These are phyloP conservation scores for Synergus japonicus DNA, from an alignment of 2,888 invertebrate genomes.

Conservation along the genomic window DNA sequence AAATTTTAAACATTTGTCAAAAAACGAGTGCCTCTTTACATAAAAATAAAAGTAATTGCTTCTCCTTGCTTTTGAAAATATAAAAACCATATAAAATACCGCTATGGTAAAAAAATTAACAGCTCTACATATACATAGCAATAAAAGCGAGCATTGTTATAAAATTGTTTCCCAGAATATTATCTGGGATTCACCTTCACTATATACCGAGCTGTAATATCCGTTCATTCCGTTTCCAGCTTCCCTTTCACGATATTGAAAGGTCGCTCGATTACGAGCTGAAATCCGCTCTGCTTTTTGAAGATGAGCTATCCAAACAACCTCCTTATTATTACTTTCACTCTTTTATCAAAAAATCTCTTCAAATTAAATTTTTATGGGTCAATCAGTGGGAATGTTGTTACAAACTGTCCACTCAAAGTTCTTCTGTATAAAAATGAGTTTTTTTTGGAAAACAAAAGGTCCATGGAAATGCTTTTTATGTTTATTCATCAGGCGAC, in stretches of 20 bases:
- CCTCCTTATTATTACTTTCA: neutral
- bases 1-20: neutral
- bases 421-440: neutral
- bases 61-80: too few relatives aligned
- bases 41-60: too few relatives aligned
- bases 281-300: conserved; percentile 8
- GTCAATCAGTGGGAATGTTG: conserved; percentile 1
- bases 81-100: too few relatives aligned
- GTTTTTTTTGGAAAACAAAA: too few relatives aligned
- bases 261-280: conserved; percentile 7
- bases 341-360: neutral
- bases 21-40: too few relatives aligned
- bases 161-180: neutral
- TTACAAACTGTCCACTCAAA: neutral
- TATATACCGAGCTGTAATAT: neutral
- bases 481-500: too few relatives aligned
- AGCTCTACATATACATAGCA: too few relatives aligned
- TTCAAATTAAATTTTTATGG: conserved; percentile 5
- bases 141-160: too few relatives aligned
- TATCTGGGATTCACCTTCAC: neutral
- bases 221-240: neutral
- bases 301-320: neutral
- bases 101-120: too few relatives aligned
- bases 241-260: neutral
- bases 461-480: too few relatives aligned